Percentiles rank a stretch among this genome's conserved stretches.
Evolutionary conservation across 1,140 invertebrate species (phyloP).

Genomic region (Pemphigus obesinymphae): DNA sequence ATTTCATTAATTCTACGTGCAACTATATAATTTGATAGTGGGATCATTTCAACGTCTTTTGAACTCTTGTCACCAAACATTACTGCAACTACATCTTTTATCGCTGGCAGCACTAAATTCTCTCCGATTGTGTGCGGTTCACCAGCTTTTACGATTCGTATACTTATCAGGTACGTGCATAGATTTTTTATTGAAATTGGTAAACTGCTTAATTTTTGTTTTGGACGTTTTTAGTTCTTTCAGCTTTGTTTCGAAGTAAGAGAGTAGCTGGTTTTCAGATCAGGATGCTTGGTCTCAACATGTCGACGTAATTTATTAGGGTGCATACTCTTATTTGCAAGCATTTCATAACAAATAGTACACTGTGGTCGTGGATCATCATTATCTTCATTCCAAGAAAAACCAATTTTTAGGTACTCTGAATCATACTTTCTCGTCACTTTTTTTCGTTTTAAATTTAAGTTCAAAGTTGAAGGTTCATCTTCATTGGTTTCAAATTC

Average conservation of each 20-base stretch:
- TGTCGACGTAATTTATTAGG: constrained; percentile 45
- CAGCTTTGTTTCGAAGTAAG: constrained; percentile 12
- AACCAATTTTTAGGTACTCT: constrained; percentile 13
- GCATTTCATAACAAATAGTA: constrained; percentile 45
- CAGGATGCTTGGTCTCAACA: constrained; percentile 44
- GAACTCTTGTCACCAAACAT: background rate
- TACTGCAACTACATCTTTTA: background rate
- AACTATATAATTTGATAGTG: background rate
- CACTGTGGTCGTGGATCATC: constrained; percentile 42
- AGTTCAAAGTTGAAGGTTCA: background rate
- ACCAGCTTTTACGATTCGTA: background rate
- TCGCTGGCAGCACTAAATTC: background rate
- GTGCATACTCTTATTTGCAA: constrained; percentile 42
- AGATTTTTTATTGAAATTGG: background rate
- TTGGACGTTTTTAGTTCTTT: no score
- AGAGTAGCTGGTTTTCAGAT: background rate
- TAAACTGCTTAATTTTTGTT: constrained; percentile 1
- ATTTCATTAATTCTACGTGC: no score
- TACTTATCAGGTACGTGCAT: background rate
- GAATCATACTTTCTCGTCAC: constrained; percentile 2
- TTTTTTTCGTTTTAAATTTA: constrained; percentile 11
- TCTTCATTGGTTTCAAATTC: background rate
- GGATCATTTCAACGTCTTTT: background rate
- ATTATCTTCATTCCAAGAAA: constrained; percentile 5
- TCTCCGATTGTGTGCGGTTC: background rate